Base-by-base conservation (phyloP, 2,113 vertebrate species). In the Tauraco erythrolophus region DNA sequence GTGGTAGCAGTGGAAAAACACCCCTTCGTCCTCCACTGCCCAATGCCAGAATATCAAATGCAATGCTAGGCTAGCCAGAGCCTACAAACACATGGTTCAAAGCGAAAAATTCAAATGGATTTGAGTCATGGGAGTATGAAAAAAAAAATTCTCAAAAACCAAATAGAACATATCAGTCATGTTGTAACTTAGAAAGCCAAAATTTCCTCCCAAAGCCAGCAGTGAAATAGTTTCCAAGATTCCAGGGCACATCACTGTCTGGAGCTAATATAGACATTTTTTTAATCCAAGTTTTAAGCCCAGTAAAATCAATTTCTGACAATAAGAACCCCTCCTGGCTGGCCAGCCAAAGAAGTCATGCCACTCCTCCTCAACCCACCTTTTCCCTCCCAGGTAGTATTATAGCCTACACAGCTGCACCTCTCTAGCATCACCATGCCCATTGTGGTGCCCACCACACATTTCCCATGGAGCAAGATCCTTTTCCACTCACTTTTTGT, bases 121-220 rank as follows among this genome's bases (percentile, higher is more conserved):
- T 96, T 87, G 87, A 98, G 95, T 96, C 97, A 97, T 97, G 92
- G 95, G 95, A 97, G 89, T 92, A 93, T 14, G 25, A 81, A 92
- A 96, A 78, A 96, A 89, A 83, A 50, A 37, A 66, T 37, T 91
- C 77, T 66, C 41, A 89, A 95, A 95, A 89, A 97, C 68, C 80
- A 97, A 98, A 91, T 33, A 98, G 94, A 98, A 98, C 75, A 94
- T 88, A 97, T 97, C 97, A 97, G 94, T 97, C 96, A 95, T 96
- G 76, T 92, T 89, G 81, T 76, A 97, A 95, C 96, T 95, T 96
- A 84, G 87, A 95, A 96, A 96, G 94, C 93, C 97, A 97, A 94
- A 95, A 94, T 95, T 97, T 97, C 94, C 88, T 95, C 93, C 70
- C 95, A 89, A 96, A 97, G 95, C 96, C 97, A 92, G 93, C 96